Base-by-base conservation (phyloP, 1,140 invertebrate genomes). In the Halesus radiatus region DNA sequence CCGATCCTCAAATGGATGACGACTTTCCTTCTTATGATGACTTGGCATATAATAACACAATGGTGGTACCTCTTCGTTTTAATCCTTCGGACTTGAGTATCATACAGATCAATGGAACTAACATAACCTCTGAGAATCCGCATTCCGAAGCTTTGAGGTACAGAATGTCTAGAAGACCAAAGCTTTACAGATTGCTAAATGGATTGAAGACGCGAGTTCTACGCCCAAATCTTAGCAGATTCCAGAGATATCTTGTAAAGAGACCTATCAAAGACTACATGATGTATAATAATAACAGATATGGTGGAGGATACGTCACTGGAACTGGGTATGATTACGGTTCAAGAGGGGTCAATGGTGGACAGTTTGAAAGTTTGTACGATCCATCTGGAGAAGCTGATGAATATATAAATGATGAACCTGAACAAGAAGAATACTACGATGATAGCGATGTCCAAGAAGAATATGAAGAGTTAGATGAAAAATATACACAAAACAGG, bases 131-230 rank as follows among this genome's bases (percentile, higher is more conserved):
- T 8, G 79, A 80, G 0, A 72, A 58, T 58, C 79, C 82, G 26
- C 82, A 78, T 73, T 83, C 66, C 62, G 82, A 83, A 77, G 64
- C 82, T 37, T 52, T 83, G 37, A 77, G 68, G 8, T 76, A 75
- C 16, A 79, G 74, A 79, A 62, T 64, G 20, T 32, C 23, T 3
- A 76, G 76, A 74, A 62, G 23, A 32, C 79, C 82, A 37, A 76
- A 54, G 22, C 45, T 83, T 8, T 83, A 81, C 56, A 76, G 82
- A 60, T 50, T 83, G 3, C 72, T 79, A 23, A 83, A 79, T 45
- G 82, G 82, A 7, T 29, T 73, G 15, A 83, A 81, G 77, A 79
- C 62, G 2, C 62, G 80, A 79, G 64, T 83, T 20, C 23, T 62
- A 4, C 18, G 70, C 16, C 82, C 82, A 62, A 81, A 81, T 45